phyloP scores from a whole-genome alignment of 2,888 invertebrate genomes.

The Lingula anatina region DNA sequence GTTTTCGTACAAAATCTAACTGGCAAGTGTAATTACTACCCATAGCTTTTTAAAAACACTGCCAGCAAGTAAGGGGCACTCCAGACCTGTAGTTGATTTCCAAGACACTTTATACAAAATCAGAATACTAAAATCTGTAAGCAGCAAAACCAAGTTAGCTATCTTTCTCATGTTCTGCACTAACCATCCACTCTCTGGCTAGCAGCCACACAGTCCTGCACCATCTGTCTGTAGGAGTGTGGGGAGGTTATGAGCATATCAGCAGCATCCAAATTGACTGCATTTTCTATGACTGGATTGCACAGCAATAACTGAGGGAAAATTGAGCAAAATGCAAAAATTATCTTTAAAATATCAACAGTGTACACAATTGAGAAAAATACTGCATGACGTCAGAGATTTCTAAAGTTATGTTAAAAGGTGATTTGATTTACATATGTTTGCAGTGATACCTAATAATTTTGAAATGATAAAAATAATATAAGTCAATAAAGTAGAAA shows the following conservation, averaged over 20 bases:
- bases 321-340: not conserved
- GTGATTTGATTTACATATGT: too few relatives aligned
- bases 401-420: too few relatives aligned
- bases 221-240: slow-evolving; percentile 40
- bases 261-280: slow-evolving; percentile 43
- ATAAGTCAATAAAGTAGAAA: too few relatives aligned
- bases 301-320: slow-evolving; percentile 31
- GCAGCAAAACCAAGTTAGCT: not conserved
- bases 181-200: slow-evolving; percentile 42
- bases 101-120: too few relatives aligned
- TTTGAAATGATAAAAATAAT: too few relatives aligned
- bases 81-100: too few relatives aligned
- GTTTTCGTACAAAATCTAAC: too few relatives aligned
- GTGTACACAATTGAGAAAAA: not conserved
- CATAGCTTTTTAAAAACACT: too few relatives aligned
- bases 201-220: slow-evolving; percentile 43
- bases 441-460: too few relatives aligned
- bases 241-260: slow-evolving; percentile 38
- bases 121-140: not conserved
- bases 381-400: too few relatives aligned
- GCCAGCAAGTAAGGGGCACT: too few relatives aligned
- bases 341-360: not conserved
- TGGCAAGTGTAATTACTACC: too few relatives aligned
- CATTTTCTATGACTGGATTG: slow-evolving; percentile 35
- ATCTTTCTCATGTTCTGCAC: not conserved